Conservation (phyloP, 2,888 invertebrate genomes). For the Petrolisthes cinctipes region DNA sequence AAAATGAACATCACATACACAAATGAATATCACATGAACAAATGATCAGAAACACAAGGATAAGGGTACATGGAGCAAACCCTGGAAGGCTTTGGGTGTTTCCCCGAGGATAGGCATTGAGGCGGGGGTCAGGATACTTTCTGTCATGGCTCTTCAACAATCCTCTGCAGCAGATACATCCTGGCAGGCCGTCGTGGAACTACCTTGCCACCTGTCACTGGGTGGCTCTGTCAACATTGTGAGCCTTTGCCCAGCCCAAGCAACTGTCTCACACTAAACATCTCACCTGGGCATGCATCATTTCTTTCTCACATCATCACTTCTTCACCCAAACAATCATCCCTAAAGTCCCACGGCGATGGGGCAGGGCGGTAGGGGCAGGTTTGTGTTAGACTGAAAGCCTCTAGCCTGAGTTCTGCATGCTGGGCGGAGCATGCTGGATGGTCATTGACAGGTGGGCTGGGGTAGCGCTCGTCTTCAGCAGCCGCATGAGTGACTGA, state of each 20-base stretch:
- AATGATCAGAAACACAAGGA: too few species aligned
- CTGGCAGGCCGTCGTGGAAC: background rate
- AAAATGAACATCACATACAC: background rate
- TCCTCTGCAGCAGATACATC: background rate
- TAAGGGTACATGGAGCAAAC: background rate
- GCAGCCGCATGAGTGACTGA: constrained; percentile 20
- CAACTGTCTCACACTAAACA: constrained; percentile 19
- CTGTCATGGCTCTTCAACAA: background rate
- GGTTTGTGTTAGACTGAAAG: constrained; percentile 22
- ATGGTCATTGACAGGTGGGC: constrained; percentile 14
- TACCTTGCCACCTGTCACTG: too few species aligned
- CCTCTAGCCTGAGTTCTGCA: constrained; percentile 20
- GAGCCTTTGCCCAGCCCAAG: constrained; percentile 25
- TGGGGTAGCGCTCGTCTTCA: constrained; percentile 13
- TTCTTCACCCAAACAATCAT: constrained; percentile 12
- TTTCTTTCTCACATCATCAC: constrained; percentile 15
- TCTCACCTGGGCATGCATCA: constrained; percentile 20
- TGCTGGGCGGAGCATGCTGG: constrained; percentile 19
- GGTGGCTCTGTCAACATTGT: constrained; percentile 18
- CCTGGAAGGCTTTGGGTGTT: background rate
- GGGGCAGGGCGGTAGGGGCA: background rate
- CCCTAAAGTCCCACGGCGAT: background rate
- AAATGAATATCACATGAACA: too few species aligned
- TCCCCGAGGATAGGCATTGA: background rate
- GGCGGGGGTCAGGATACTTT: background rate